Evolutionary conservation across 2,113 vertebrate genomes (phyloP), one percentile per base, ranked within the genome.

Genomic region (Orthonyx spaldingii): DNA sequence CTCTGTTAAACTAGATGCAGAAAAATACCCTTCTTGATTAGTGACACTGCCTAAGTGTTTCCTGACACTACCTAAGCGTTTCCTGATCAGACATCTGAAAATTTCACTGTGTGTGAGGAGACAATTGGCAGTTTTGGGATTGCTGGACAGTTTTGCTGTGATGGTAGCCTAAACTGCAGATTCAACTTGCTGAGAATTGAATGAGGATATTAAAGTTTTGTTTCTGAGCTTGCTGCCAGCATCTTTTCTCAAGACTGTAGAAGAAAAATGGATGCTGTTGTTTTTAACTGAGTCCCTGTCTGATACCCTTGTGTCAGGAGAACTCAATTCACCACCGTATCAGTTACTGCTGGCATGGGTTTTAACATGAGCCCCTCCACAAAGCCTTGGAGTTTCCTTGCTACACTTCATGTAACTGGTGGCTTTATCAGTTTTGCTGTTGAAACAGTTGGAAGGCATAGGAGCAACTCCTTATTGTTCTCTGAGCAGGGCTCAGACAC

Each of bases 121-220:
- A 56, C 42, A 57, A 0, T n/a, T 84, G 15, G 13, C 10, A 42
- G 49, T 28, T 53, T 37, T 0, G 55, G 92, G 64, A 19, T 88
- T 97, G 79, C 78, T 95, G 83, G 91, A 94, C 50, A 53, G 83
- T 78, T 92, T 92, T 95, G 75, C 96, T 96, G 90, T 98, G 96
- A 98, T 97, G 95, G 95, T 96, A 88, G 70, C 8, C 27, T 97
- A 74, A 96, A 97, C 78, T 97, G 96, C 97, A 89, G 94, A 98
- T 98, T 97, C 92, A 18, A 80, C 87, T 98, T 94, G 46, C 97
- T 97, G 97, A 97, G 89, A 94, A 83, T 94, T 96, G 86, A 96
- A 96, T 97, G 97, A 98, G 28, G 96, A 97, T 94, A 35, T 84
- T 17, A 82, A 96, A 96, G 97, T 98, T 97, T 97, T 98, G 96